A percentile compares a stretch with the other conserved stretches of the same genome.
Evolutionary conservation across 1,140 invertebrate species (phyloP).

Genomic region (Caenorhabditis remanei): DNA sequence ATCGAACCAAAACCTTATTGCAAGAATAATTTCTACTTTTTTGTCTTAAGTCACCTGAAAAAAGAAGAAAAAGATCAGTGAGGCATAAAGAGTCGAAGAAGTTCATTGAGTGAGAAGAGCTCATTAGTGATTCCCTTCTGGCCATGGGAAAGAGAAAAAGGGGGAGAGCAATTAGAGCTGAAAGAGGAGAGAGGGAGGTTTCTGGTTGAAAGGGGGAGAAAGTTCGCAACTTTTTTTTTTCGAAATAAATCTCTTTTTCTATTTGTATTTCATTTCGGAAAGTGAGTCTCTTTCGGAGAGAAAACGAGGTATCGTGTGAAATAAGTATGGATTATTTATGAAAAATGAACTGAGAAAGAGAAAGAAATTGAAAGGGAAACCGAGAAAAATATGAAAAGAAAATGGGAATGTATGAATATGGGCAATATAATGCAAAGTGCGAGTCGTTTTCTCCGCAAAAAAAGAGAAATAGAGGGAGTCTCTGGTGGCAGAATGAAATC

Average conservation of each 20-base stretch:
- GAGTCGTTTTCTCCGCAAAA: not conserved
- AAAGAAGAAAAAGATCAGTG: too few species aligned
- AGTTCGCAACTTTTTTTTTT: not conserved
- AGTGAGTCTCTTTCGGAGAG: not conserved
- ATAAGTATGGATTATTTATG: constrained; percentile 45
- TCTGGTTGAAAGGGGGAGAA: too few species aligned
- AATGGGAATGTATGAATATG: not conserved
- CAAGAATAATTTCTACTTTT: too few species aligned
- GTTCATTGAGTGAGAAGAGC: too few species aligned
- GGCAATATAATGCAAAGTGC: constrained; percentile 24
- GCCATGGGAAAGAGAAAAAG: too few species aligned
- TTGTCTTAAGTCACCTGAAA: too few species aligned
- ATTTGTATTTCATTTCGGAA: constrained; percentile 29
- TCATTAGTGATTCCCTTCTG: too few species aligned
- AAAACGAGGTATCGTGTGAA: not conserved
- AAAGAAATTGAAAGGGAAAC: not conserved
- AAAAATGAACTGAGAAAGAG: constrained; percentile 1
- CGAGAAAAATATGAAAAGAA: not conserved
- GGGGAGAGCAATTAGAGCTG: too few species aligned
- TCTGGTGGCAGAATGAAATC: constrained; percentile 45
- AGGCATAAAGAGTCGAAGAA: too few species aligned
- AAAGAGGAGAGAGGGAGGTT: too few species aligned
- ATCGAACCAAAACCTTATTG: too few species aligned
- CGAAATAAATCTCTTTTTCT: not conserved
- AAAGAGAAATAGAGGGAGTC: not conserved